A percentile compares a stretch with the other conserved stretches of the same genome.
phyloP scores from a whole-genome alignment of 2,888 invertebrate species.

The Lycaena phlaeas region DNA sequence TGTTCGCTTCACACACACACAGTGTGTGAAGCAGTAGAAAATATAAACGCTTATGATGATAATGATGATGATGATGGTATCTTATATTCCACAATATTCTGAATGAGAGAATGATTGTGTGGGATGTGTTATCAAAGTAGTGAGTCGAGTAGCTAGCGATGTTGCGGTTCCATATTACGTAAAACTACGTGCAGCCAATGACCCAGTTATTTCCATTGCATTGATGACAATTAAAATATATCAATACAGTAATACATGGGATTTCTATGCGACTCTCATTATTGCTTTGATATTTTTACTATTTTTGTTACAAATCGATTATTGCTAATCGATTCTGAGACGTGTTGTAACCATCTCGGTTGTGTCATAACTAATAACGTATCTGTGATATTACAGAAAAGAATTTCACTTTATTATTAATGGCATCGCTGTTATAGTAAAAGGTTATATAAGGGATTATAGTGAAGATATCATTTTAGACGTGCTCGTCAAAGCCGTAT shows the following conservation, averaged over 20 bases:
- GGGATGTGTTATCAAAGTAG: background rate
- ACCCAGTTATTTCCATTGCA: conserved; percentile 47
- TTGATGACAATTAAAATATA: conserved; percentile 42
- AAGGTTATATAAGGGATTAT: no score
- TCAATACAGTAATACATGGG: conserved; percentile 18
- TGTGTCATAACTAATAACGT: conserved; percentile 26
- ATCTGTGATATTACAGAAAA: conserved; percentile 13
- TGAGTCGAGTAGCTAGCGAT: conserved; percentile 23
- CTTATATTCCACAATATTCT: background rate
- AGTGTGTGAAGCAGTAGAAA: no score
- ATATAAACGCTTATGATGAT: no score
- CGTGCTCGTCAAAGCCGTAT: no score
- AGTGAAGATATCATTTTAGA: no score
- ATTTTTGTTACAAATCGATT: conserved; percentile 8
- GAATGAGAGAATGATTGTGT: no score
- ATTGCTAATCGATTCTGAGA: conserved; percentile 18
- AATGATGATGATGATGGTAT: no score
- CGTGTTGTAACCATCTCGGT: conserved; percentile 33
- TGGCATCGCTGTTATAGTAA: no score
- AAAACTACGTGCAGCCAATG: conserved; percentile 64
- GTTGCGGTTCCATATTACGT: conserved; percentile 40
- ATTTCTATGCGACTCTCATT: conserved; percentile 1
- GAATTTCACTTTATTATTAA: conserved; percentile 22
- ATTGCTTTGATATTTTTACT: no score
- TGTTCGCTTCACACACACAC: no score